phyloP scores from a whole-genome alignment of 2,888 invertebrate species.

The Colletes collaris region DNA sequence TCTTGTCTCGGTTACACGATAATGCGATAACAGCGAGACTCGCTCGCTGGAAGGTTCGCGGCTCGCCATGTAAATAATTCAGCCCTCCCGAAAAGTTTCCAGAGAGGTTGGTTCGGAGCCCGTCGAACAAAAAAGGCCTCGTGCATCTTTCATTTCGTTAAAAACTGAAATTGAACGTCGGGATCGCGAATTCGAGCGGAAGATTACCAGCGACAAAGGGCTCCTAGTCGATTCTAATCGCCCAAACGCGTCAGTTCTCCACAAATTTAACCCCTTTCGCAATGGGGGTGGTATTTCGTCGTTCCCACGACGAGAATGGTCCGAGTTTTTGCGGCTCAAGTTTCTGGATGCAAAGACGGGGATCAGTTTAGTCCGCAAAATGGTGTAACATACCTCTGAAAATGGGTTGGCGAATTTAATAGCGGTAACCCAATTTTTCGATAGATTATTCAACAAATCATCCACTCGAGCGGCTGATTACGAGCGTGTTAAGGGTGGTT shows the following conservation, averaged over 20 bases:
- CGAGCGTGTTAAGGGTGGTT: not conserved
- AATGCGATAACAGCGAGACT: conserved; percentile 70
- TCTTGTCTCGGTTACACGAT: conserved; percentile 42
- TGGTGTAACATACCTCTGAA: too few relatives aligned
- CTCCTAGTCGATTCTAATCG: conserved; percentile 19
- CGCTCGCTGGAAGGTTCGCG: conserved; percentile 70
- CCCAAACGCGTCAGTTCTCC: not conserved
- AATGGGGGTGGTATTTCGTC: not conserved
- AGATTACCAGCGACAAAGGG: conserved; percentile 20
- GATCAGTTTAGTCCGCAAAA: too few relatives aligned
- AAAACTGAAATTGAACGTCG: conserved; percentile 10
- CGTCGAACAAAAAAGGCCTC: conserved; percentile 16
- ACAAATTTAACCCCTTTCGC: not conserved
- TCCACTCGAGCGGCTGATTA: not conserved
- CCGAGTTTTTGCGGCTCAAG: not conserved
- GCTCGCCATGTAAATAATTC: conserved; percentile 76
- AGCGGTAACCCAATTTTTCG: too few relatives aligned
- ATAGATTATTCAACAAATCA: not conserved
- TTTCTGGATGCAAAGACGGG: too few relatives aligned
- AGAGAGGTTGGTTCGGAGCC: conserved; percentile 22
- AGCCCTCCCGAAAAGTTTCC: conserved; percentile 61
- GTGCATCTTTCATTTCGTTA: conserved; percentile 21
- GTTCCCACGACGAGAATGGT: not conserved
- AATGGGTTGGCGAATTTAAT: too few relatives aligned
- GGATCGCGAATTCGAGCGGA: conserved; percentile 13